Evolutionary conservation across 2,797 vertebrate species (phyloP).

Genomic region (Psittacula derbiana): DNA sequence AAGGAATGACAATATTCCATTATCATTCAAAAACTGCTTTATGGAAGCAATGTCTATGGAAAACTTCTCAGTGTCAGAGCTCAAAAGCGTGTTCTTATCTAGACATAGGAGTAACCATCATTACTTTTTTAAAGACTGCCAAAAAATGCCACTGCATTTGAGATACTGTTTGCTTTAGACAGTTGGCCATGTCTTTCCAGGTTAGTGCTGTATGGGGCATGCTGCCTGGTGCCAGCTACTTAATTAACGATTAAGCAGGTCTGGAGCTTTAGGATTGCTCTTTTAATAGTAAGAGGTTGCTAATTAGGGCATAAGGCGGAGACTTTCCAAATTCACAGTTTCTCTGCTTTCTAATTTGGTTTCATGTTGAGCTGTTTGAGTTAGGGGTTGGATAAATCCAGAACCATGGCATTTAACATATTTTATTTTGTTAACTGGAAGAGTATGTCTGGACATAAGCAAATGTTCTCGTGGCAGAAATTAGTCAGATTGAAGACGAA

Average conservation of each 20-base stretch:
- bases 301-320: neutral
- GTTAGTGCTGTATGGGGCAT: neutral
- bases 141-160: neutral
- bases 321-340: neutral
- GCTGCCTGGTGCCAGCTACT: neutral
- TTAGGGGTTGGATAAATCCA: neutral
- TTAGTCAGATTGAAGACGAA: neutral
- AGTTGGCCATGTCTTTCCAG: neutral
- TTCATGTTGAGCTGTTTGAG: neutral
- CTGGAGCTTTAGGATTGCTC: neutral
- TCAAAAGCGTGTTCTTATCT: neutral
- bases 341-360: neutral
- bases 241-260: neutral
- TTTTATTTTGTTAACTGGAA: neutral
- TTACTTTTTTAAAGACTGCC: neutral
- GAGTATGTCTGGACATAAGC: neutral
- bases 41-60: neutral
- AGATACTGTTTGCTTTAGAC: neutral
- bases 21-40: neutral
- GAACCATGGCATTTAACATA: neutral
- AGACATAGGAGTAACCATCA: neutral
- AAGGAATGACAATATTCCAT: neutral
- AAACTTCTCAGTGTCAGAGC: neutral
- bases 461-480: neutral
- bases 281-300: neutral